phyloP scores from a whole-genome alignment of 2,797 vertebrate genomes.

The Tragopan temminckii region DNA sequence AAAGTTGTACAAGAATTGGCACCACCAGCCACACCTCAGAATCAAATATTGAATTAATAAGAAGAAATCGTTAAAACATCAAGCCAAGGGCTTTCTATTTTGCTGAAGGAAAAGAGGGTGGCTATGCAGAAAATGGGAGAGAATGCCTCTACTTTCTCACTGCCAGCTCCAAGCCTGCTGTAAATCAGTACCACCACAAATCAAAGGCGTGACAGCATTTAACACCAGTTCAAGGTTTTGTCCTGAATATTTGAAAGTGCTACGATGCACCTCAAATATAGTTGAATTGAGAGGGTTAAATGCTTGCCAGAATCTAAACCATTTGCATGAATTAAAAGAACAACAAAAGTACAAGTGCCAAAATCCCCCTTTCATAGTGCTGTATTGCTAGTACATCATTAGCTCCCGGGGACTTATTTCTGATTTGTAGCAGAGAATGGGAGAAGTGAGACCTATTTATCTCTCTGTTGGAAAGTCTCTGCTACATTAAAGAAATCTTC shows the following conservation, averaged over 20 bases:
- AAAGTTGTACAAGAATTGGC: not conserved
- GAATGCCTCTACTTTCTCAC: not conserved
- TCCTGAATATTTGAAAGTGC: not conserved
- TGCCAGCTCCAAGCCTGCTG: not conserved
- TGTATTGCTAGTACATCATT: not conserved
- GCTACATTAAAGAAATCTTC: slow-evolving; percentile 9
- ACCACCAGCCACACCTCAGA: not conserved
- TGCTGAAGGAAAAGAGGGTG: not conserved
- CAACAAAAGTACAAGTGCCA: not conserved
- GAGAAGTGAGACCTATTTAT: slow-evolving; percentile 16
- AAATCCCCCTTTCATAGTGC: not conserved
- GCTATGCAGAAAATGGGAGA: not conserved
- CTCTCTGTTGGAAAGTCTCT: slow-evolving; percentile 14
- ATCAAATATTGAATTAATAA: not conserved
- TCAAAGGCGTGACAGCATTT: rapidly evolving
- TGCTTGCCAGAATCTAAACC: not conserved
- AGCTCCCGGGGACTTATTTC: not conserved
- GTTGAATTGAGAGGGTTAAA: not conserved
- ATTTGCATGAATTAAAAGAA: not conserved
- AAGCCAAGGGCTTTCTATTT: not conserved
- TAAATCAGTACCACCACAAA: not conserved
- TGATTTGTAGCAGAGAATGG: not conserved
- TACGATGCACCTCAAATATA: rapidly evolving
- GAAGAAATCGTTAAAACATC: not conserved
- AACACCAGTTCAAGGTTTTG: not conserved